These are phyloP conservation scores for Drosophila niveifrons DNA, from an alignment of 2,888 invertebrate genomes.

Conservation along the genomic window DNA sequence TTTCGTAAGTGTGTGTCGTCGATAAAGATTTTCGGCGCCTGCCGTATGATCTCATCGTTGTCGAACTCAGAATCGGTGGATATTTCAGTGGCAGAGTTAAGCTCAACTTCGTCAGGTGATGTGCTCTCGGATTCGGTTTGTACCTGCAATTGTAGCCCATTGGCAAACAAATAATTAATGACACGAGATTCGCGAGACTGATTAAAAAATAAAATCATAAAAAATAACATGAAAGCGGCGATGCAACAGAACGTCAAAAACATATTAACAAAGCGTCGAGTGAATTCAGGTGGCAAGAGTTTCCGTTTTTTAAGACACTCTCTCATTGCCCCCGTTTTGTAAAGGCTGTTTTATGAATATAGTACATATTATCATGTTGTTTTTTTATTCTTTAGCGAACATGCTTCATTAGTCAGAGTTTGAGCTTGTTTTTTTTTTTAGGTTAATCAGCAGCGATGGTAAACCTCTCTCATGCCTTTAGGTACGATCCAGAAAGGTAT, in stretches of 20 bases:
- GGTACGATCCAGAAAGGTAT: constrained; percentile 86
- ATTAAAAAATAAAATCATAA: background rate
- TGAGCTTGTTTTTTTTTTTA: constrained; percentile 15
- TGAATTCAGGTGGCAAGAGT: constrained; percentile 19
- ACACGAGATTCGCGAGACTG: background rate
- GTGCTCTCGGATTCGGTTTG: constrained; percentile 89
- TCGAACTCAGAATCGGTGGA: constrained; percentile 97
- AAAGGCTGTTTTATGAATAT: constrained; percentile 15
- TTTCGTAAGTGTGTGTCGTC: constrained; percentile 89
- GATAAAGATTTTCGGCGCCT: constrained; percentile 91
- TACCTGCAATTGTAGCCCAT: constrained; percentile 86
- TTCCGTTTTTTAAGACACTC: constrained; percentile 36
- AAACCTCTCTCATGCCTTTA: constrained; percentile 73
- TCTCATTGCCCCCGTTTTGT: constrained; percentile 4
- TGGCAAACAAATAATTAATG: constrained; percentile 9
- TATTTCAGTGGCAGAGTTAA: constrained; percentile 95
- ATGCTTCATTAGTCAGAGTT: constrained; percentile 68
- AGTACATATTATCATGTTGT: background rate
- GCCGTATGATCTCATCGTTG: constrained; percentile 89
- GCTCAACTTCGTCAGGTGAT: constrained; percentile 90
- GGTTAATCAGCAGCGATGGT: constrained; percentile 60
- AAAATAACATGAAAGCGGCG: constrained; percentile 42
- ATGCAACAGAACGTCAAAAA: constrained; percentile 39
- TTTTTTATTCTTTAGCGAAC: constrained; percentile 29
- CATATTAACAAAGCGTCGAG: constrained; percentile 50